A percentile compares a stretch with the other conserved stretches of the same genome.
Conservation (phyloP, 2,888 invertebrate genomes). For the Oligia fasciuncula region DNA sequence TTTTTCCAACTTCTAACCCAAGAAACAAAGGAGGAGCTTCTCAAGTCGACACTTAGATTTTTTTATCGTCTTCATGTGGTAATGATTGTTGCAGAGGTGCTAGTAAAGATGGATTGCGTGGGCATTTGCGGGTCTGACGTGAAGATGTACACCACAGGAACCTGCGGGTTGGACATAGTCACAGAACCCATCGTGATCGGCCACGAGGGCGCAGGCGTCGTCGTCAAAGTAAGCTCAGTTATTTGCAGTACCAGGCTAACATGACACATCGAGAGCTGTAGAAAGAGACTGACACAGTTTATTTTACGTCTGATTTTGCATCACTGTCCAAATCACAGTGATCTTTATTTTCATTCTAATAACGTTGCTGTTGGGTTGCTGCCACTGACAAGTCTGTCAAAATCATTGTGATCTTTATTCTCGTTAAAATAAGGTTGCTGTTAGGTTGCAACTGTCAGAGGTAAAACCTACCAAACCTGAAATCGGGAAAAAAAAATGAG, state of each 20-base stretch:
- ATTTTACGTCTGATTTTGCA: neutral
- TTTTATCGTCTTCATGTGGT: neutral
- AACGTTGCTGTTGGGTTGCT: too few species aligned
- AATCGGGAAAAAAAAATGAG: too few species aligned
- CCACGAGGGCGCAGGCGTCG: slow-evolving; percentile 96
- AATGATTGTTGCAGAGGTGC: slow-evolving; percentile 92
- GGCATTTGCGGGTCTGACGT: slow-evolving; percentile 99
- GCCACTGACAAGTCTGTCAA: too few species aligned
- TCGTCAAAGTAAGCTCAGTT: slow-evolving; percentile 91
- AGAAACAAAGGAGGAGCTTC: neutral
- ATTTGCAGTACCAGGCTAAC: neutral
- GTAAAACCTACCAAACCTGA: too few species aligned
- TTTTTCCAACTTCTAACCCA: neutral
- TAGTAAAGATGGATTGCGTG: slow-evolving; percentile 95
- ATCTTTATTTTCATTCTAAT: too few species aligned
- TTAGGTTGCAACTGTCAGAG: too few species aligned
- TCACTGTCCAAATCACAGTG: too few species aligned
- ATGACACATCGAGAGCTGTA: neutral
- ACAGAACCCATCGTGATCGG: slow-evolving; percentile 96
- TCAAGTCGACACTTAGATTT: neutral
- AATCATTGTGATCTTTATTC: too few species aligned
- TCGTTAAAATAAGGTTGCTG: too few species aligned
- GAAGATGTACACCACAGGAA: slow-evolving; percentile 95
- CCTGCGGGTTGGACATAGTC: slow-evolving; percentile 95
- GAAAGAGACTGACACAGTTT: neutral